phyloP scores from a whole-genome alignment of 2,888 invertebrate species.

The Brachyopa scutellaris region DNA sequence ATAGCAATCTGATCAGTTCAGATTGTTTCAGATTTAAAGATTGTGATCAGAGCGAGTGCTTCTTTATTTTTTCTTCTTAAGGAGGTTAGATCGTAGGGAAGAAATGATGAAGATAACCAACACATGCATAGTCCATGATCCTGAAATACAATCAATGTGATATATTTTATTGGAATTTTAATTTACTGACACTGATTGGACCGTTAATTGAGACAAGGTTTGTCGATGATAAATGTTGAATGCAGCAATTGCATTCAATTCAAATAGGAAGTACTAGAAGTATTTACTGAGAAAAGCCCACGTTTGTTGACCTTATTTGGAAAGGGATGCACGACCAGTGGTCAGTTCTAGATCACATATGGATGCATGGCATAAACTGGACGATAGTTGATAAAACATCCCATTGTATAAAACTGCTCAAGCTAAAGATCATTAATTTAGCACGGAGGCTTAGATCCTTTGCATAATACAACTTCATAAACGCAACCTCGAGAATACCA shows the following conservation, averaged over 20 bases:
- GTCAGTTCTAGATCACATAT: too few species aligned
- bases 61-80: neutral
- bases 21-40: slow-evolving; percentile 38
- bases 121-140: neutral
- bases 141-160: slow-evolving; percentile 25
- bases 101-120: slow-evolving; percentile 13
- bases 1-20: slow-evolving; percentile 12
- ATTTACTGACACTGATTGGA: slow-evolving; percentile 37
- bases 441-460: too few species aligned
- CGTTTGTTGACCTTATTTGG: too few species aligned
- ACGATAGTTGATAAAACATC: too few species aligned
- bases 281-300: too few species aligned
- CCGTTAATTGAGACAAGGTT: neutral
- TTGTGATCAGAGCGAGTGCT: slow-evolving; percentile 15
- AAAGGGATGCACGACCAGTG: too few species aligned
- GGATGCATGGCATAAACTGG: too few species aligned
- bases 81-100: neutral
- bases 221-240: neutral
- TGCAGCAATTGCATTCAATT: neutral
- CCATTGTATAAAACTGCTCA: too few species aligned
- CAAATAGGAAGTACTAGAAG: too few species aligned
- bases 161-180: slow-evolving; percentile 36
- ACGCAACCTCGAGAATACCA: too few species aligned
- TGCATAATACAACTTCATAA: too few species aligned
- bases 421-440: too few species aligned